Evolutionary conservation across 37 sponge, comb jelly and placozoan genomes (phyloP), one percentile per base, ranked within the genome.

Genomic region (Axinella damicornis): DNA sequence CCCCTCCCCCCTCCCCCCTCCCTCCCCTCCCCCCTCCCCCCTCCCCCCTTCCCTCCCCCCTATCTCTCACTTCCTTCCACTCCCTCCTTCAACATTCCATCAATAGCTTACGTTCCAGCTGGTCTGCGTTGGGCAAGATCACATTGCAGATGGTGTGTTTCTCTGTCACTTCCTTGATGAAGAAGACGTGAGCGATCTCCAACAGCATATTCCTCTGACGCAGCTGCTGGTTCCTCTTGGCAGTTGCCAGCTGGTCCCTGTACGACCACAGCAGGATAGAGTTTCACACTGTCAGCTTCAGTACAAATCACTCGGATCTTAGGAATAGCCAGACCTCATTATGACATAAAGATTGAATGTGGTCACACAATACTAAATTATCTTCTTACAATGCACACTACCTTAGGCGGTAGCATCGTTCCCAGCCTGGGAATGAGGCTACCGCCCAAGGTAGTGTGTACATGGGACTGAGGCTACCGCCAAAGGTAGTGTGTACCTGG

Each of bases 101-200:
- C 19, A 5, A 1, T 18, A 24, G 66, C 87, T 86, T 59, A 86
- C 87, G 65, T 4, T 83, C 85, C 24, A 84, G 55, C 24, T 12
- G 46, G 67, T 89, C 90, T 30, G 74, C 78, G 46, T 72, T 78
- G 15, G 84, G 90, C 31, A 89, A 79, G 62, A 83, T 83, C 62
- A 89, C 75, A 21, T 83, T 74, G 38, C 90, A 89, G 25, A 89
- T 89, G 39, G 90, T 79, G 19, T 81, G 16, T 30, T 13, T 36
- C 11, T 80, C 69, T 2, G 35, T 67, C 14, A 32, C 32, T n/a
- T 82, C 77, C 30, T 72, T 71, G 63, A 89, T 89, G 70, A 74
- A 64, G 85, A 89, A 89, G 34, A 85, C 78, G 20, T 62, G 30
- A 32, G 69, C 38, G 30, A 84, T 73, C 62, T 89, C 90, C 14